Evolutionary conservation across 1,140 invertebrate species (phyloP).

Genomic region (Patella vulgata): DNA sequence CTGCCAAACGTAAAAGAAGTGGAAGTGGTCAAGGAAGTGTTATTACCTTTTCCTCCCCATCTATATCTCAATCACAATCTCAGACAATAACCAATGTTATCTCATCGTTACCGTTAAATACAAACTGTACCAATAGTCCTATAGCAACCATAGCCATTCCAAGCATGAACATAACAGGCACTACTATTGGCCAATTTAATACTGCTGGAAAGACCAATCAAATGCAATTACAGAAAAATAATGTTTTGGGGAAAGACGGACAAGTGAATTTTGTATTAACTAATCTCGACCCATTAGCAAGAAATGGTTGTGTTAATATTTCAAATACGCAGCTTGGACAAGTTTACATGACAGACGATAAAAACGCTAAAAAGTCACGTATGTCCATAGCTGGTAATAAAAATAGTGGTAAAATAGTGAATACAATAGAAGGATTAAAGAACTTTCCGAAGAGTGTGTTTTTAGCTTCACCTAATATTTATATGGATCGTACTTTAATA

Average conservation of each 20-base stretch:
- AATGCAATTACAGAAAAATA: slow-evolving; percentile 32
- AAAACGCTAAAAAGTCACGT: slow-evolving; percentile 27
- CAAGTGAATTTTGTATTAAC: slow-evolving; percentile 51
- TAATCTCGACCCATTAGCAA: slow-evolving; percentile 51
- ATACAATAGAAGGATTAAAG: slow-evolving; percentile 36
- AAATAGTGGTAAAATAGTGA: slow-evolving; percentile 1
- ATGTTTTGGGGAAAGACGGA: slow-evolving; percentile 50
- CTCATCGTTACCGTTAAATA: slow-evolving; percentile 16
- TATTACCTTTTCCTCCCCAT: slow-evolving; percentile 3
- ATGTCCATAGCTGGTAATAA: slow-evolving; percentile 10
- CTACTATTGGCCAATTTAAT: slow-evolving; percentile 45
- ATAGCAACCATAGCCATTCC: slow-evolving; percentile 54
- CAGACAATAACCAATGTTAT: not conserved
- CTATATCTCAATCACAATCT: slow-evolving; percentile 3
- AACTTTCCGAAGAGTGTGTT: slow-evolving; percentile 45
- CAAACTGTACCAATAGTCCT: slow-evolving; percentile 34
- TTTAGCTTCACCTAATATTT: slow-evolving; percentile 42
- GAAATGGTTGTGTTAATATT: slow-evolving; percentile 56
- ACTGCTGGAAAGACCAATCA: slow-evolving; percentile 6
- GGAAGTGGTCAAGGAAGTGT: slow-evolving; percentile 27
- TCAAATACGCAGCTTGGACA: slow-evolving; percentile 44
- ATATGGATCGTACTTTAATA: slow-evolving; percentile 46
- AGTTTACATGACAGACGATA: slow-evolving; percentile 26
- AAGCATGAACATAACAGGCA: slow-evolving; percentile 49
- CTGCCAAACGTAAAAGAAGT: slow-evolving; percentile 44